Conservation (phyloP, 2,888 invertebrate genomes). For the Heliconius ismenius region DNA sequence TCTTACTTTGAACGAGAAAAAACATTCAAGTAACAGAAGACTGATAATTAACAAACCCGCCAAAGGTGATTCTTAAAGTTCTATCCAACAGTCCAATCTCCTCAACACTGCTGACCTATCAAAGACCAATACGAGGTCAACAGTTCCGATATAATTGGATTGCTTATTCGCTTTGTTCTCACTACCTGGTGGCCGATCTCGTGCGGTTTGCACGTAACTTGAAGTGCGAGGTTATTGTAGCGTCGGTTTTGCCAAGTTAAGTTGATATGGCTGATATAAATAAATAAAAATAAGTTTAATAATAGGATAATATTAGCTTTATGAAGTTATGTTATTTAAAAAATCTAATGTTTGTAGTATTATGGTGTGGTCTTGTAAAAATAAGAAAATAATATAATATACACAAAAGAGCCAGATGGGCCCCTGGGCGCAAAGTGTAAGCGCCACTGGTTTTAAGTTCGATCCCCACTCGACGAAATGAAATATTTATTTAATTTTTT, state of each 20-base stretch:
- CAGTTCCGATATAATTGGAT: constrained; percentile 46
- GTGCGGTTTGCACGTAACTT: constrained; percentile 26
- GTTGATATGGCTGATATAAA: background rate
- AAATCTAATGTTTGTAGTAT: too few species aligned
- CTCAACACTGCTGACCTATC: constrained; percentile 43
- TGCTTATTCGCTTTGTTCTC: constrained; percentile 45
- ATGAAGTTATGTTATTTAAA: background rate
- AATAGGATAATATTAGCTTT: background rate
- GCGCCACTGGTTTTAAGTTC: too few species aligned
- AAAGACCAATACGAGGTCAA: constrained; percentile 43
- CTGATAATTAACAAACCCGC: constrained; percentile 25
- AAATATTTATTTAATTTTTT: too few species aligned
- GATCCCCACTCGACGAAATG: too few species aligned
- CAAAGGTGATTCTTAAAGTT: constrained; percentile 27
- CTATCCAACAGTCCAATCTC: constrained; percentile 36
- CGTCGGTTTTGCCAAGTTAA: background rate
- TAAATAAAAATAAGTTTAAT: background rate
- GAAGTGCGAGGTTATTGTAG: constrained; percentile 15
- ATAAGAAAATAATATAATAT: too few species aligned
- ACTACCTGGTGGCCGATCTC: constrained; percentile 29
- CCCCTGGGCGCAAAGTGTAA: too few species aligned
- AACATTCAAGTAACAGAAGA: background rate
- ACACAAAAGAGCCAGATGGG: too few species aligned
- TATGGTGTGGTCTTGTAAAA: too few species aligned
- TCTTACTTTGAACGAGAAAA: constrained; percentile 7